Conservation (phyloP, 1,140 invertebrate species). For the Aplysia californica region DNA sequence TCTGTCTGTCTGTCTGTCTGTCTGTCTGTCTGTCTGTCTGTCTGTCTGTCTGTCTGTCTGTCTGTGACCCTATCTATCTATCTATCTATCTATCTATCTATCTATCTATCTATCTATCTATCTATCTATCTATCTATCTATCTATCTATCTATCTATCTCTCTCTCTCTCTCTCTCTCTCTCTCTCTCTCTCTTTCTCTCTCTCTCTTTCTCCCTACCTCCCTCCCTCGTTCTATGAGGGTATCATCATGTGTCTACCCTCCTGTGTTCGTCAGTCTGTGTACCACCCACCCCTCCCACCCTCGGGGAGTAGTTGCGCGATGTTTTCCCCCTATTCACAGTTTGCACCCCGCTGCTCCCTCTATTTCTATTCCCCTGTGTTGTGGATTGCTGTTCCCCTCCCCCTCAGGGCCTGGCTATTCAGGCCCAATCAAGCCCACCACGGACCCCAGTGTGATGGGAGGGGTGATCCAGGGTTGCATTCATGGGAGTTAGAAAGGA, state of each 20-base stretch:
- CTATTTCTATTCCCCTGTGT: no score
- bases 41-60: neutral
- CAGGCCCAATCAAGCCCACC: no score
- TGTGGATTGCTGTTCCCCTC: no score
- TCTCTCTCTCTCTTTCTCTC: slow-evolving; percentile 22
- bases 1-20: neutral
- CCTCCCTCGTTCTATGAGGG: neutral
- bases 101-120: neutral
- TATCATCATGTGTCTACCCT: neutral
- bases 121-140: neutral
- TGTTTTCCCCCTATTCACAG: no score
- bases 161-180: slow-evolving; percentile 21
- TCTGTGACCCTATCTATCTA: neutral
- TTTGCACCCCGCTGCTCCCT: no score
- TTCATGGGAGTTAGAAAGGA: no score
- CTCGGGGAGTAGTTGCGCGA: no score
- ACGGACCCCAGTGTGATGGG: no score
- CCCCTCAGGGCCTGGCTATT: no score
- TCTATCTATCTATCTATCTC: neutral
- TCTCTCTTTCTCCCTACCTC: neutral
- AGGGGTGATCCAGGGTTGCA: no score
- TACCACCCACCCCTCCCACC: no score
- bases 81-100: neutral
- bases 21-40: neutral
- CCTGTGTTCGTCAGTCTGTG: no score